Base-by-base conservation (phyloP, 2,113 vertebrate species). In the Butorides virescens region DNA sequence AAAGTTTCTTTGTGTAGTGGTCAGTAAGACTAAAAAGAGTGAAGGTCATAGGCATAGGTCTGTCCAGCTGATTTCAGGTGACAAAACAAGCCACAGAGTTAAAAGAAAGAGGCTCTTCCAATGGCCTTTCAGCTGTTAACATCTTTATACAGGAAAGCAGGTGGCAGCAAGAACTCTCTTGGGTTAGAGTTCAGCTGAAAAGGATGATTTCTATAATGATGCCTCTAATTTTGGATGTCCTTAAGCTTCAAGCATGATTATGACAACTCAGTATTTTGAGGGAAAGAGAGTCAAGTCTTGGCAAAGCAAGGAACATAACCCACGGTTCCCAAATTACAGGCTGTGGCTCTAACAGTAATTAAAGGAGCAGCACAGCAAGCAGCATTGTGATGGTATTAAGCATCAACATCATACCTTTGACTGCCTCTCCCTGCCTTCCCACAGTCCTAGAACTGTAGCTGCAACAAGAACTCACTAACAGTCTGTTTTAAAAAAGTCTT, bases 211-310 rank as follows among this genome's bases (percentile, higher is more conserved):
- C 68, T 70, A 8, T 70, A 67, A 55, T 12, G 92, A 67, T 50
- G 56, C 30, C 83, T 93, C 92, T 93, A 75, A 90, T 92, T 93
- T 78, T 93, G 92, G 76, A 92, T 75, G 67, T 80, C 86, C 90
- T 86, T 55, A 77, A 86, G 65, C 79, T 94, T 74, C 82, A 85
- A 39, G 76, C n/a, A 22, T 14, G 77, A 93, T 88, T 58, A 46
- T 17, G 63, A 83, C 71, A 93, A 92, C 50, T 89, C 37, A 15
- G 84, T 58, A 53, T 74, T 83, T 80, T 58, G 71, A 87, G 14
- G 49, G 86, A 81, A 89, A 89, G 49, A 22, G 62, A 95, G 52
- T 73, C 29, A 70, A 83, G 37, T 29, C 78, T 73, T 74, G 59
- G 85, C 88, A 93, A 80, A 86, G 82, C 63, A 56, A 85, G 59